phyloP scores from a whole-genome alignment of 2,888 invertebrate species.

The Parthenolecanium corni region DNA sequence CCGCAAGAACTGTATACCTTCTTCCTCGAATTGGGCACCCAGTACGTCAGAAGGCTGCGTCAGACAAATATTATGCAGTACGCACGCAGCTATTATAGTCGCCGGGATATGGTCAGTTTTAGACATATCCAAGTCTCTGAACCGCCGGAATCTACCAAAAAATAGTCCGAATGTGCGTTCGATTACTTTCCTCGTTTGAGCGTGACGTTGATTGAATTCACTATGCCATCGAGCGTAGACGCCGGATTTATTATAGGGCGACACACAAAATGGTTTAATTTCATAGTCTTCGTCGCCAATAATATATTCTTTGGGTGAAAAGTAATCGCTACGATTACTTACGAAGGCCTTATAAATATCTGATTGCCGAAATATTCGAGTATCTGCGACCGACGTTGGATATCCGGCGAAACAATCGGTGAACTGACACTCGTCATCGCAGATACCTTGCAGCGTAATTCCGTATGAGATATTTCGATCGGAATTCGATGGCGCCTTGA shows the following conservation, averaged over 20 bases:
- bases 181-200: slow-evolving; percentile 10
- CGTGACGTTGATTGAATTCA: slow-evolving; percentile 8
- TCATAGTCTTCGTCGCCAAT: slow-evolving; percentile 16
- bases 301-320: neutral
- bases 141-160: slow-evolving; percentile 1
- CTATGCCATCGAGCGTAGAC: neutral
- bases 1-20: neutral
- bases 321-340: neutral
- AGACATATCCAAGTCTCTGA: slow-evolving; percentile 26
- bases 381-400: slow-evolving; percentile 31
- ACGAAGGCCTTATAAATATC: neutral
- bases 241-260: slow-evolving; percentile 18
- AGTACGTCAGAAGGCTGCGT: neutral
- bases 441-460: slow-evolving; percentile 34
- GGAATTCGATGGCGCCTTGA: neutral
- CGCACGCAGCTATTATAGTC: slow-evolving; percentile 14
- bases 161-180: slow-evolving; percentile 16
- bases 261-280: slow-evolving; percentile 16
- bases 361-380: slow-evolving; percentile 1
- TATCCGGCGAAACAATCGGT: slow-evolving; percentile 34
- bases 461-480: slow-evolving; percentile 33
- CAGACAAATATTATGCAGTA: slow-evolving; percentile 26
- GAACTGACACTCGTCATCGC: slow-evolving; percentile 30
- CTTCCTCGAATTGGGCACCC: neutral
- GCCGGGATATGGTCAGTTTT: slow-evolving; percentile 7